Evolutionary conservation across 2,797 vertebrate genomes (phyloP), one percentile per base, ranked within the genome.

Genomic region (Myotis daubentonii): DNA sequence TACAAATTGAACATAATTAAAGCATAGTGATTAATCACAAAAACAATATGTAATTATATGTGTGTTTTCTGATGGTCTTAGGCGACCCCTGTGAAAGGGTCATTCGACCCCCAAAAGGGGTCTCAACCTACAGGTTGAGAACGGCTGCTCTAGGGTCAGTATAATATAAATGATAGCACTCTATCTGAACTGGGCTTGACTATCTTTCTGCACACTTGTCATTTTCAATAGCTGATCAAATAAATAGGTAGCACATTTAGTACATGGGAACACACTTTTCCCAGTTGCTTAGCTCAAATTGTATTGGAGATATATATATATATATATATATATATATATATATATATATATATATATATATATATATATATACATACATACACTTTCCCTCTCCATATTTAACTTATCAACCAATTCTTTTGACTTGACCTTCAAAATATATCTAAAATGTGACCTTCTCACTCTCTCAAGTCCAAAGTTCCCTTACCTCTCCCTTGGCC

Each of bases 401-500:
- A 70, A 38, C 19, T 80, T 68, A 72, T 36, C 19, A 57, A 80
- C 25, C 53, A 30, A 44, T 5, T 55, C 2, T 88, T 17, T 72
- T 6, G 17, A 30, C 10, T 44, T 89, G 13, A 20, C 16, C 28
- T 41, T 66, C 22, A 51, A 55, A 66, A 33, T 47, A 55, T 8
- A 6, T 38, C 22, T 10, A 3, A 28, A 57, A 70, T 60, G 20
- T 75, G 41, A 23, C 7, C 20, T 9, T 2, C 38, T 60, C 38
- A 23, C 22, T 85, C 2, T 44, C 28, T 81, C 6, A 65, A 93
- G 47, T 33, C 12, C 20, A 19, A 38, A 8, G 15, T 33, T 49
- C 5, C 65, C 13, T 20, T 47, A 0, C 57, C 12, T 71, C 17
- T 25, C 0, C 8, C 36, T 7, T 6, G 2, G 6, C 1, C 8